These are phyloP conservation scores for Zosterops pallidus DNA, from an alignment of 2,113 vertebrate genomes.

Conservation along the genomic window DNA sequence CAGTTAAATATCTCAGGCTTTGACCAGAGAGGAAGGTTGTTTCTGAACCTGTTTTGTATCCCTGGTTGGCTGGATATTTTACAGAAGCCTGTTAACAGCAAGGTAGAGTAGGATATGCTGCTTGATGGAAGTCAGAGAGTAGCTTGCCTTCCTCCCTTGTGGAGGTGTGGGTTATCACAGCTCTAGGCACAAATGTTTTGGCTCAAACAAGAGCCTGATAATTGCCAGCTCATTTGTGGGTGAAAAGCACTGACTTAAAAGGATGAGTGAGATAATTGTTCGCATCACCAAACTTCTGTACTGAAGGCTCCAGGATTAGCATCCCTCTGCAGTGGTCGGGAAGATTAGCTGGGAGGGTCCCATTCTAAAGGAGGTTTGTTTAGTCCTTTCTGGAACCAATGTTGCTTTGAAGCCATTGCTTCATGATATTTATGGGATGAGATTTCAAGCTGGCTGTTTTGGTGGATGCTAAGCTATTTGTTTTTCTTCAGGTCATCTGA, in stretches of 20 bases:
- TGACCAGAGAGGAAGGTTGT: neutral
- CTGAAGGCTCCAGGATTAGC: neutral
- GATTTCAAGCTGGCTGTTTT: neutral
- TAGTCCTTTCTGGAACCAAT: neutral
- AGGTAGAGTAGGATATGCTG: neutral
- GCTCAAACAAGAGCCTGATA: neutral
- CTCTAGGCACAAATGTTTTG: conserved; percentile 25
- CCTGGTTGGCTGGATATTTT: neutral
- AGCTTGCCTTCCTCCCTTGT: neutral
- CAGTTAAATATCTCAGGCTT: neutral
- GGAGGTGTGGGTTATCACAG: neutral
- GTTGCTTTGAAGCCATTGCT: neutral
- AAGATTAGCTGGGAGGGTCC: neutral
- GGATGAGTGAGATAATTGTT: neutral
- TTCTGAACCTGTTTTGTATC: neutral
- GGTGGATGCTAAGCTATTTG: neutral
- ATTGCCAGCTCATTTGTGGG: neutral
- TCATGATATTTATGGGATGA: too few relatives aligned
- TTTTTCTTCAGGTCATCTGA: conserved; percentile 40
- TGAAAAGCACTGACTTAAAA: neutral
- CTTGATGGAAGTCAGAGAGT: neutral
- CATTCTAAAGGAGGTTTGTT: neutral
- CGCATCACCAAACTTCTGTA: neutral
- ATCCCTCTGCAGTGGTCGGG: neutral
- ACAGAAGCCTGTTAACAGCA: neutral